Base-by-base conservation (phyloP, 2,797 vertebrate species). In the Sebastes iracundus region DNA sequence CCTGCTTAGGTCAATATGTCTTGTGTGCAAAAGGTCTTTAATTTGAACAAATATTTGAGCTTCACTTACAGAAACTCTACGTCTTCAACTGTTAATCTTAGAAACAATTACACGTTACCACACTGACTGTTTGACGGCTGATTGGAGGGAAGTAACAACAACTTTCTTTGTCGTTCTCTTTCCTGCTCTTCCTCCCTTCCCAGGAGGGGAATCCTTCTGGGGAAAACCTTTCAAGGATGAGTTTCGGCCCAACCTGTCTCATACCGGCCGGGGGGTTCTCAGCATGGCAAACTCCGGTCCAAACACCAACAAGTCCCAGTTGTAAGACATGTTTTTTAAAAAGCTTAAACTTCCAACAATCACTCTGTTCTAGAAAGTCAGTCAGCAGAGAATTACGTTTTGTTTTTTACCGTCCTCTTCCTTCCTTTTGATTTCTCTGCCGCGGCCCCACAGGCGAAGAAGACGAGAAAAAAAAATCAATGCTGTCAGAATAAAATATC, bases 221-320 rank as follows among this genome's bases (percentile, higher is more conserved):
- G 98, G 97, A 5, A 99, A 97, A 87, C 96, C 98, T 1, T 99
- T 99, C 91, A 96, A 92, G 91, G 99, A 99, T 20, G 99, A 99
- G 86, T 98, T 99, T 87, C 96, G 95, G 65, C 97, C 97, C 14
- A 99, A 99, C 93, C 94, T 99, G 72, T 98, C 98, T 0, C 98
- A 99, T 85, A 97, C 97, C 0, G 99, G 99, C 22, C 96, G 98
- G 2, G 99, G 99, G 3, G 81, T 99, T 70, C 97, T 99, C 72
- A 99, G 99, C 88, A 99, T 99, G 99, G 99, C 99, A 38, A 99
- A 99, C 89, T 97, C 97, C 0, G 98, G 98, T 27, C 97, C 98
- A 59, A 98, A 99, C 94, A 97, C 96, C 86, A 99, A 99, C 94
- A 99, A 98, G 86, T 99, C 98, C 6, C 99, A 99, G 82, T 99